Base-by-base conservation (phyloP, 2,888 invertebrate genomes). In the Synanthedon vespiformis region DNA sequence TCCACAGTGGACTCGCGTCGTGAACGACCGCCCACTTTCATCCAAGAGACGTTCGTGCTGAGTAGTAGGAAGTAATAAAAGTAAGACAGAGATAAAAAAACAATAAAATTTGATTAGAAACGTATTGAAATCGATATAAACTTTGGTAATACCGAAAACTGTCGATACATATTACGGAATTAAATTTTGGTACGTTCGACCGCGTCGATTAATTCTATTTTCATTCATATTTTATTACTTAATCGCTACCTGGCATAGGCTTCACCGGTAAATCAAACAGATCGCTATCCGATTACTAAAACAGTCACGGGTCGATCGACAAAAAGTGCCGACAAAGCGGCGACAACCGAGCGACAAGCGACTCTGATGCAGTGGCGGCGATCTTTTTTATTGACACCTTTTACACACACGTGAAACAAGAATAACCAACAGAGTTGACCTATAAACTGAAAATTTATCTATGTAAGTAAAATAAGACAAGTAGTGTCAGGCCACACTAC, bases 261-360 rank as follows among this genome's bases (percentile, higher is more conserved):
- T 65, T 70, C 63, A 64, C 64, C 66, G 66, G 69, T 68, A 67
- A 70, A 61, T 68, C 68, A 70, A 74, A 70, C 70, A 75, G 73
- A 77, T 79, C 74, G 70, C 70, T 79, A 76, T 83, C 76, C 67
- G 73, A 81, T 85, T 85, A 82, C 80, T 81, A 83, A 85, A 85
- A 81, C 82, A 79, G 85, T 85, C 84, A 83, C 80, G 79, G 76
- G 50, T 63, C 64, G 56, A 54, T 58, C 63, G 61, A 74, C 67
- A 84, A 85, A 85, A 86, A 86, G 74, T 72, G 79, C 86, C 86
- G 86, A 81, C 86, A 85, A 81, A 84, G 78, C 59, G 62, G 60
- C 70, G 67, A 67, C 68, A 62, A 61, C 63, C 66, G 66, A 64
- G 66, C 72, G 72, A 69, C 62, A 50, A 40, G 50, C 68, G 64